These are phyloP conservation scores for Troides helena DNA, from an alignment of 2,888 invertebrate genomes.

Conservation along the genomic window DNA sequence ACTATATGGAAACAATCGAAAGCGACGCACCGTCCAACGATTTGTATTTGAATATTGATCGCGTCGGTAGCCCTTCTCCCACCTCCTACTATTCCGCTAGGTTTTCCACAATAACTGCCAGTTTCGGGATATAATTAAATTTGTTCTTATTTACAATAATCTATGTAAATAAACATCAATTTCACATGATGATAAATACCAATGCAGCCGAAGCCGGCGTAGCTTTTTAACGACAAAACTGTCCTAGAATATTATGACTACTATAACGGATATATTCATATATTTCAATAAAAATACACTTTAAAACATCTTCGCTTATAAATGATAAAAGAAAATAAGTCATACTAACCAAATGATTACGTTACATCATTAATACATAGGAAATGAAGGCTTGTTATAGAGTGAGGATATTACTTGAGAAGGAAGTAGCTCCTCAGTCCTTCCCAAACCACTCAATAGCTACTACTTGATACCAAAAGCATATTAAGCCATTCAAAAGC, in stretches of 20 bases:
- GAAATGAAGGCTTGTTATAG: not conserved
- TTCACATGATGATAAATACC: too few species aligned
- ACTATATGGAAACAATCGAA: constrained; percentile 24
- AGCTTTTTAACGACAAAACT: too few species aligned
- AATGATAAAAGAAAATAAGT: too few species aligned
- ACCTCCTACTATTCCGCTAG: constrained; percentile 31
- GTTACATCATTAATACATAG: not conserved
- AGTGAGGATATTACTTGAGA: constrained; percentile 5
- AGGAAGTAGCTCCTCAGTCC: constrained; percentile 14
- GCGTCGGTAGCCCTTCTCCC: constrained; percentile 35
- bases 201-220: too few species aligned
- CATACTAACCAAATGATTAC: not conserved
- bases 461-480: constrained; percentile 1
- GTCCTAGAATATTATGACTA: too few species aligned
- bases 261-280: too few species aligned
- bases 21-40: constrained; percentile 46
- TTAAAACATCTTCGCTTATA: not conserved
- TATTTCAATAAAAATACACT: too few species aligned
- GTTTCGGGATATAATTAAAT: not conserved
- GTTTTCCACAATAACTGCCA: constrained; percentile 8
- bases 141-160: too few species aligned
- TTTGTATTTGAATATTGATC: constrained; percentile 57
- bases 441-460: constrained; percentile 7
- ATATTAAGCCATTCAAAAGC: constrained; percentile 7
- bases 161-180: too few species aligned